These are phyloP conservation scores for Silurus lanzhouensis DNA, from an alignment of 2,797 vertebrate species.

Conservation along the genomic window DNA sequence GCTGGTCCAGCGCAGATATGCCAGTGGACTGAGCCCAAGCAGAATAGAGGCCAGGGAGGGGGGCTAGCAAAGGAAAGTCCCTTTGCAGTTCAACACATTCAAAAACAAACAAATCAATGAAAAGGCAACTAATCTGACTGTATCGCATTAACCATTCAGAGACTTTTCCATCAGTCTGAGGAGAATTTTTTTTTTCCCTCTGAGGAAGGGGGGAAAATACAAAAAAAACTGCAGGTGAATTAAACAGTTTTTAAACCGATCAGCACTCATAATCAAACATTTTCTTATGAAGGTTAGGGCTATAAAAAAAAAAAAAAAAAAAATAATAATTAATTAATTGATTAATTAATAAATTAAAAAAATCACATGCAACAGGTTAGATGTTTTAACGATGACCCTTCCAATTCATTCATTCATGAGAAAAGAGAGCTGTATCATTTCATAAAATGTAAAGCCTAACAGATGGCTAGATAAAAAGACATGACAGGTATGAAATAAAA, in stretches of 20 bases:
- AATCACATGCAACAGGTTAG: constrained; percentile 48
- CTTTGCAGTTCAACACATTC: constrained; percentile 52
- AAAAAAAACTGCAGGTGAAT: neutral
- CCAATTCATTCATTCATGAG: neutral
- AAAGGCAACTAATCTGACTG: constrained; percentile 46
- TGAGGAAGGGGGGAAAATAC: too few species aligned
- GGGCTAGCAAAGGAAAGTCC: constrained; percentile 57
- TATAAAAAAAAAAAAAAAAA: constrained; percentile 60
- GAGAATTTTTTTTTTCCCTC: neutral
- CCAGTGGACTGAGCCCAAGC: constrained; percentile 67
- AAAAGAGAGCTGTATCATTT: constrained; percentile 1
- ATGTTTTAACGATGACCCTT: constrained; percentile 25
- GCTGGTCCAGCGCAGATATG: constrained; percentile 78
- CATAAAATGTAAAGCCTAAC: neutral
- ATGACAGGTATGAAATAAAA: constrained; percentile 31
- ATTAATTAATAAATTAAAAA: constrained; percentile 52
- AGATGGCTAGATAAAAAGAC: constrained; percentile 23
- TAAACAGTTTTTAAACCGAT: neutral
- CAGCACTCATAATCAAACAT: neutral
- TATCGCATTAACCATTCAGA: constrained; percentile 24
- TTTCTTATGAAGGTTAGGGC: constrained; percentile 66
- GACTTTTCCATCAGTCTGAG: neutral
- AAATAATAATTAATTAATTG: too few species aligned
- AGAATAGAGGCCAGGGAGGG: constrained; percentile 55
- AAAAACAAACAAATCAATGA: constrained; percentile 56